Base-by-base conservation (phyloP, 2,797 vertebrate species). In the Dipus sagitta region DNA sequence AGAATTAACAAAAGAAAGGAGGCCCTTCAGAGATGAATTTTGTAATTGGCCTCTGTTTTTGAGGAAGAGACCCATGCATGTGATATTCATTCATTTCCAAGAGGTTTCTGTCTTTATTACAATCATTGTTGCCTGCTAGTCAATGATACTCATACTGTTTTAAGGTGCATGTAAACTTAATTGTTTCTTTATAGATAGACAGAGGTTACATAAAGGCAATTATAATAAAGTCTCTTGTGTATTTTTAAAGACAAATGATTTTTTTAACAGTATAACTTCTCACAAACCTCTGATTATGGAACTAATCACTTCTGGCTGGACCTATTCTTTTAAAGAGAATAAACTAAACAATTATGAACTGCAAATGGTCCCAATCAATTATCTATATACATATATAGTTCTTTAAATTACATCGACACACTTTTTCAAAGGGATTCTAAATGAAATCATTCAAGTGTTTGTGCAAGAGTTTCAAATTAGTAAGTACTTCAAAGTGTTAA, bases 221-320 rank as follows among this genome's bases (percentile, higher is more conserved):
- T 81, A 71, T 20, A 84, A 65, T 38, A 86, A 86, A 92, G 87
- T 47, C 15, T 92, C 15, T 6, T 2, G 7, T 72, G 34, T 52
- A 82, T 92, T 85, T 93, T 86, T 71, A 42, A 32, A 52, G 38
- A 80, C 90, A 90, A 92, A 70, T 7, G 74, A 79, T 78, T 77
- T 71, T 95, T 95, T 95, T 91, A 94, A 91, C 62, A 60, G 78
- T 1, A 79, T 7, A 92, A 86, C 12, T 90, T 88, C 26, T 72
- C 47, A 65, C 3, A 72, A 23, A 86, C 64, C 5, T 0, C 11
- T 90, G 34, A 82, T 85, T 93, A 84, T n/a, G 74, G 52, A 76
- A 68, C 58, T 62, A 81, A 21, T 52, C 21, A 28, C 28, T 79
- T 26, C 21, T 92, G 3, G 11, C 42, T 89, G 2, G 42, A 70